phyloP scores from a whole-genome alignment of 2,113 vertebrate genomes.

The Xerus inauris region DNA sequence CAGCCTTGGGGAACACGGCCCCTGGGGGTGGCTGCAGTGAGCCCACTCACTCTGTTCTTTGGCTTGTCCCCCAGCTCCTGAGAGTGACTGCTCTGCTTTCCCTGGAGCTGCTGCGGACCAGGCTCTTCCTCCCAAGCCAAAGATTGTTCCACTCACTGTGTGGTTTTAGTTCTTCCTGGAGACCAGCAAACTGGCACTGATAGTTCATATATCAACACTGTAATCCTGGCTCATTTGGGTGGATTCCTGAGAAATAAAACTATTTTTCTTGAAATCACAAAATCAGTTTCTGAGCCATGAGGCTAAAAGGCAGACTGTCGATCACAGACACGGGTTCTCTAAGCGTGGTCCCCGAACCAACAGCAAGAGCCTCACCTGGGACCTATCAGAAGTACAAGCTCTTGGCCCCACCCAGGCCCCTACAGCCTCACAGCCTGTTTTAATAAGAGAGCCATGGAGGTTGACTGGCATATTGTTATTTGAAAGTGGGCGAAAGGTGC shows the following conservation, averaged over 20 bases:
- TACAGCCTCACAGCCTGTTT: background rate
- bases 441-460: background rate
- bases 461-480: background rate
- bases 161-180: background rate
- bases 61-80: background rate
- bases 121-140: too few relatives aligned
- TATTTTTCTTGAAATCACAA: background rate
- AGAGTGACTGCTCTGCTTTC: background rate
- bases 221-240: background rate
- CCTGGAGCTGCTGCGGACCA: fast-evolving
- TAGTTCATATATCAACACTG: background rate
- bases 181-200: background rate
- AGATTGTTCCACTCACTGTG: background rate
- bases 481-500: background rate
- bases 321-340: background rate
- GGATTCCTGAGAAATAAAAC: background rate
- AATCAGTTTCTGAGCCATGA: background rate
- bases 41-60: background rate
- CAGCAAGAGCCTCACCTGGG: background rate
- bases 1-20: background rate
- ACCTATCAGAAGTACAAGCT: background rate
- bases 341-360: background rate
- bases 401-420: background rate
- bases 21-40: background rate
- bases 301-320: background rate